These are phyloP conservation scores for Galemys pyrenaicus DNA, from an alignment of 2,113 vertebrate species.

Conservation along the genomic window DNA sequence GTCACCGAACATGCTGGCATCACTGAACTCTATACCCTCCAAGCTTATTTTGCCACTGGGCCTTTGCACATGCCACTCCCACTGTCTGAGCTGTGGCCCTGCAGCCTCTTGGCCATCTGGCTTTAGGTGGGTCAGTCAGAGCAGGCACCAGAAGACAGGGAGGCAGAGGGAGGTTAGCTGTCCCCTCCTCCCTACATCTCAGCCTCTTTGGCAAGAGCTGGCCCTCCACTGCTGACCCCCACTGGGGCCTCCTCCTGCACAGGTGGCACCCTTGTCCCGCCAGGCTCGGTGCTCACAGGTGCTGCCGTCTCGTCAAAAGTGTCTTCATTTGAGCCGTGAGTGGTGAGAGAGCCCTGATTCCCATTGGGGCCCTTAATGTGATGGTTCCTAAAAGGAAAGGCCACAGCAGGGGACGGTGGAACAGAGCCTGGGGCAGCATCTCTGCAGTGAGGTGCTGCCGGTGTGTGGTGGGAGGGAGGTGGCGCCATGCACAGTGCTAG, in stretches of 20 bases:
- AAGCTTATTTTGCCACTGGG: background rate
- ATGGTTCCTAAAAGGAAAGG: background rate
- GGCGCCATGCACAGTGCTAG: too few relatives aligned
- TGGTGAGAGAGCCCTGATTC: background rate
- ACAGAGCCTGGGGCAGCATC: background rate
- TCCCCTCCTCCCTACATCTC: too few relatives aligned
- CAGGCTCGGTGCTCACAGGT: too few relatives aligned
- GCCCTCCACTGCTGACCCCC: background rate
- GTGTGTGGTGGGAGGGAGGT: too few relatives aligned
- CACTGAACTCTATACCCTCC: too few relatives aligned
- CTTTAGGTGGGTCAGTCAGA: background rate
- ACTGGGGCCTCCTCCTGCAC: fast-evolving
- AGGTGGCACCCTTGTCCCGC: background rate
- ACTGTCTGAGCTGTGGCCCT: fast-evolving
- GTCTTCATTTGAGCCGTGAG: too few relatives aligned
- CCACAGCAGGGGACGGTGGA: background rate
- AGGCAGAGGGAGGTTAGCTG: too few relatives aligned
- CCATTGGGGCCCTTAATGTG: background rate
- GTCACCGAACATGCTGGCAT: too few relatives aligned
- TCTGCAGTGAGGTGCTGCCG: too few relatives aligned
- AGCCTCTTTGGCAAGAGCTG: background rate
- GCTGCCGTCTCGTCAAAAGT: too few relatives aligned
- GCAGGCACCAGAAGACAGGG: background rate
- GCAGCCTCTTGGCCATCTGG: background rate
- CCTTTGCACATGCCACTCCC: background rate